Evolutionary conservation across 2,888 invertebrate species (phyloP), one percentile per base, ranked within the genome.

Genomic region (Entomobrya multifasciata): DNA sequence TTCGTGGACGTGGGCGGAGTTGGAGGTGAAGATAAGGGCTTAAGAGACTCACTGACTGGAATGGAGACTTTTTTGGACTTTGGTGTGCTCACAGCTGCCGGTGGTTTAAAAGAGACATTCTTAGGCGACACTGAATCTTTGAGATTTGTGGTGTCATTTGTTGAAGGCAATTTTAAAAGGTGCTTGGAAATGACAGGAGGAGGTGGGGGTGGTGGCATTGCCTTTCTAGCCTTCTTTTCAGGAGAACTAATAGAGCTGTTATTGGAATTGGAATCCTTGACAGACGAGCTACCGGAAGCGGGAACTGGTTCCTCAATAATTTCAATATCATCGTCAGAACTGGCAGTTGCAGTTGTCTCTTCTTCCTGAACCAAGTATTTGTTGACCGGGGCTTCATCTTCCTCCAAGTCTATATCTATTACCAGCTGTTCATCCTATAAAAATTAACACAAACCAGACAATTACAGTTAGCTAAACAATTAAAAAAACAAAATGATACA

Each of bases 281-380:
- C 27, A 52, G 72, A 49, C 1, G 76, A 55, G 1, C n/a, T 30
- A 36, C 36, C 55, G 36, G 36, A 36, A 36, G 8, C 36, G 41
- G n/a, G n/a, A n/a, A n/a, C 3, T 4, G 17, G 17, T 41, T 70
- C 70, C 20, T 20, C 70, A 10, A 44, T 17, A 44, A 70, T 13
- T 55, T 55, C 2, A 20, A 76, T 76, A 17, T 76, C 76, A 1
- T 76, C 62, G n/a, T 62, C 62, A 30, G 60, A 60, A 67, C 41
- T n/a, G n/a, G n/a, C n/a, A n/a, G n/a, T n/a, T n/a, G n/a, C n/a
- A n/a, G n/a, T n/a, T n/a, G n/a, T n/a, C n/a, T n/a, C 49, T 22
- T n/a, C n/a, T n/a, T n/a, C 0, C 3, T 67, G 67, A n/a, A n/a
- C 41, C 74, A 72, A 49, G 55, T 3, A 55, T 27, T 17, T 27